Evolutionary conservation across 2,888 invertebrate species (phyloP), one percentile per base, ranked within the genome.

Genomic region (Pristionchus arcanus): DNA sequence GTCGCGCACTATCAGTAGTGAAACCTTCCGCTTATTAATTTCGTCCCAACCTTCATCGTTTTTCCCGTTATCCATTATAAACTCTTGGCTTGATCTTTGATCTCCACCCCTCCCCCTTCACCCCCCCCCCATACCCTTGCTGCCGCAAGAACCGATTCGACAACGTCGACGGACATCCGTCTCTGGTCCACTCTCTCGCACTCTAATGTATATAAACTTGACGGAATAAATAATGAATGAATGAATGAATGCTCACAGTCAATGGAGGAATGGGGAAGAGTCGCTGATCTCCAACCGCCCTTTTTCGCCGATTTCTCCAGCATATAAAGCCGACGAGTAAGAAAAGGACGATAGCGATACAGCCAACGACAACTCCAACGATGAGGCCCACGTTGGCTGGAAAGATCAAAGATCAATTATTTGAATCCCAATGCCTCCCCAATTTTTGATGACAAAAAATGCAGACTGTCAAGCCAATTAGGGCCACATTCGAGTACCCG

Each of bases 341-440:
- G 19, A 91, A 83, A 16, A 90, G 86, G 25, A 85, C 87, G 2
- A 91, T 53, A 0, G 90, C 90, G n/a, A 91, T 84, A 25, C 90
- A 55, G 11, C 91, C 91, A 11, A 92, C 77, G 31, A 91, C 90
- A 16, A 92, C 91, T 28, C 92, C 92, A 0, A 92, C 81, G 7
- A 91, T 92, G 34, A 92, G 66, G 49, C 92, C 92, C 15, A 92
- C 85, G 7, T 91, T 92, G 19, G 91, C 92, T 90, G 90, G 77
- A 90, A 81, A 74, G 74, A 74, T 74, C 74, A 74, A 74, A 66
- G n/a, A 66, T 37, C 34, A 71, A 71, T 34, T 71, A 13, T n/a
- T 28, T 5, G 68, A n/a, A n/a, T 63, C 21, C 49, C 7, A 63
- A 5, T 15, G 19, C n/a, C 9, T 13, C 15, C 28, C 13, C 68